Percentiles rank a stretch among this genome's conserved stretches.
Evolutionary conservation across 2,113 vertebrate genomes (phyloP).

Genomic region (Donacobius atricapilla): DNA sequence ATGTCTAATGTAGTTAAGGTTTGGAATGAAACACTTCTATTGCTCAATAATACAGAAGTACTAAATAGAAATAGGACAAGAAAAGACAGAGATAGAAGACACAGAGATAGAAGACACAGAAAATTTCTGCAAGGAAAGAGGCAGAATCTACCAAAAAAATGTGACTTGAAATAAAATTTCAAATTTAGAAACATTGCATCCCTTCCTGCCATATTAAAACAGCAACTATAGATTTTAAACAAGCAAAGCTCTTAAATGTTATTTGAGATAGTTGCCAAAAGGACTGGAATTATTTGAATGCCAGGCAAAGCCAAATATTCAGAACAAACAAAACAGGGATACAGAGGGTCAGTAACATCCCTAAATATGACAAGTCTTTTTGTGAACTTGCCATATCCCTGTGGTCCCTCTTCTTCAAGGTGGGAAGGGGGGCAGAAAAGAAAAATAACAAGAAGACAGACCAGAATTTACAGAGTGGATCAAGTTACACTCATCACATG

Average conservation of each 20-base stretch:
- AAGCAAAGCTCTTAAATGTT: not conserved
- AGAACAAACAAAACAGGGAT: not conserved
- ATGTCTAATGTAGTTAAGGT: not conserved
- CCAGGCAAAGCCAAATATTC: not conserved
- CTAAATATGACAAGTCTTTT: not conserved
- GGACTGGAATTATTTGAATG: not conserved
- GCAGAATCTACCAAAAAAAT: not conserved
- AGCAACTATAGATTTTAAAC: not conserved
- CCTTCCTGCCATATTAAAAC: not conserved
- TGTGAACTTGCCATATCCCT: not conserved
- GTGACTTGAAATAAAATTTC: not conserved
- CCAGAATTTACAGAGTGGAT: not conserved
- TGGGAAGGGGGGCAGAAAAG: not conserved
- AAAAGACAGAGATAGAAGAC: not conserved
- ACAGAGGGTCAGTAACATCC: not conserved
- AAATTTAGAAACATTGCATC: not conserved
- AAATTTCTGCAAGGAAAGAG: not conserved
- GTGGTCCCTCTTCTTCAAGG: not conserved
- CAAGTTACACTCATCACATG: accelerated
- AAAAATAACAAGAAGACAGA: not conserved
- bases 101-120: not conserved
- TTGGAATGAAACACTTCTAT: not conserved
- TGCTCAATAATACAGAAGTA: not conserved
- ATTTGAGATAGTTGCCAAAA: not conserved
- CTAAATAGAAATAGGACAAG: not conserved